A percentile compares a stretch with the other conserved stretches of the same genome.
These are phyloP conservation scores for Helicolenus hilgendorfi DNA, from an alignment of 2,797 vertebrate species.

Conservation along the genomic window DNA sequence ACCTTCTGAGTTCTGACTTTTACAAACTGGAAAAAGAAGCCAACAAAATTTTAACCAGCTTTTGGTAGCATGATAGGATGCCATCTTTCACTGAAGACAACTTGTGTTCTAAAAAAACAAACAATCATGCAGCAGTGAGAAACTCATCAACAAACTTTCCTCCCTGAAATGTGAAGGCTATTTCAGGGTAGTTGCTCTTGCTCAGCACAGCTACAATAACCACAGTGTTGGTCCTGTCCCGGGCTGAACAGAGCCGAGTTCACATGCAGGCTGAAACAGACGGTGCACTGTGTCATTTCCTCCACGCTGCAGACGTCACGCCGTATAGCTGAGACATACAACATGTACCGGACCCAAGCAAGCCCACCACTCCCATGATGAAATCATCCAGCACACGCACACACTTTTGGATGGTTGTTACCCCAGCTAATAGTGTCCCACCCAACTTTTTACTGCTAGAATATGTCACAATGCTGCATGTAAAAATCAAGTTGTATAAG, in stretches of 20 bases:
- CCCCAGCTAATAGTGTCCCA: neutral
- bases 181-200: slow-evolving; percentile 11
- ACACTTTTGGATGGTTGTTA: neutral
- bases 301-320: slow-evolving; percentile 47
- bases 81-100: neutral
- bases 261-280: slow-evolving; percentile 77
- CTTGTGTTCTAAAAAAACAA: neutral
- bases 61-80: neutral
- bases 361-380: slow-evolving; percentile 66
- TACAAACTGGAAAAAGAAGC: neutral
- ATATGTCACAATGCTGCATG: neutral
- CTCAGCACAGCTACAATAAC: slow-evolving; percentile 65
- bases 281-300: slow-evolving; percentile 80
- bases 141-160: neutral
- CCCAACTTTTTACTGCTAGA: neutral
- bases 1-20: neutral
- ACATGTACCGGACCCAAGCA: slow-evolving; percentile 8
- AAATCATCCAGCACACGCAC: slow-evolving; percentile 41
- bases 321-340: slow-evolving; percentile 14
- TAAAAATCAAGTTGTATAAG: neutral
- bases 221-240: slow-evolving; percentile 76
- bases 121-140: neutral
- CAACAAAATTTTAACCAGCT: neutral
- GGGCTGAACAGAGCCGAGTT: slow-evolving; percentile 59
- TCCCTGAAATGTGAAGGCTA: neutral